Conservation (phyloP, 2,888 invertebrate species). For the Euplexia lucipara region DNA sequence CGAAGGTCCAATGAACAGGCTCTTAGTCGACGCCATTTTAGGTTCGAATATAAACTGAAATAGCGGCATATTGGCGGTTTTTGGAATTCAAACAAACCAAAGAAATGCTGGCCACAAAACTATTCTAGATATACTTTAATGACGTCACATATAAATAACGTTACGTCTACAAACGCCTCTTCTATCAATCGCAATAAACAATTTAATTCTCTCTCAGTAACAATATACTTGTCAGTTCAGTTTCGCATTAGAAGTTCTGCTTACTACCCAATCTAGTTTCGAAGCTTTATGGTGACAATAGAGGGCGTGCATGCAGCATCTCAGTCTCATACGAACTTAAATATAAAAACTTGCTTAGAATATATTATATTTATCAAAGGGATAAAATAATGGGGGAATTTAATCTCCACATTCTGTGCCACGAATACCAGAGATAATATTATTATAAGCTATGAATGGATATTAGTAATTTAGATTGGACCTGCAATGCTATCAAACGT, state of each 20-base stretch:
- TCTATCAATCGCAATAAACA: constrained; percentile 44
- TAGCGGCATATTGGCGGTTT: not conserved
- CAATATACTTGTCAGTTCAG: constrained; percentile 63
- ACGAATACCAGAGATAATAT: constrained; percentile 1
- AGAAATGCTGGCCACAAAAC: not conserved
- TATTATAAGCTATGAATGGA: not conserved
- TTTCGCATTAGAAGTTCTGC: constrained; percentile 60
- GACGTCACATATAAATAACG: constrained; percentile 15
- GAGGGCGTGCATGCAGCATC: constrained; percentile 65
- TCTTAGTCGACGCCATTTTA: not conserved
- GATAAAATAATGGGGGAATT: constrained; percentile 62
- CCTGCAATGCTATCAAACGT: constrained; percentile 22
- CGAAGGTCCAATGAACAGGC: not conserved
- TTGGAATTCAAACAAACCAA: constrained; percentile 6
- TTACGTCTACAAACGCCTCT: constrained; percentile 47
- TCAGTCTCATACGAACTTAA: constrained; percentile 77
- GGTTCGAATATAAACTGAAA: not conserved
- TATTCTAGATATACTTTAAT: not conserved
- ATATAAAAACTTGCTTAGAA: constrained; percentile 67
- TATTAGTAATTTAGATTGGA: constrained; percentile 10
- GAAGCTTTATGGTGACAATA: constrained; percentile 43
- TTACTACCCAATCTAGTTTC: constrained; percentile 40
- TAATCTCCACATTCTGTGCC: constrained; percentile 48
- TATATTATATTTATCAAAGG: constrained; percentile 52
- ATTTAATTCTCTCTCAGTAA: constrained; percentile 57